phyloP scores from a whole-genome alignment of 1,140 invertebrate genomes.

The Tribolium madens region DNA sequence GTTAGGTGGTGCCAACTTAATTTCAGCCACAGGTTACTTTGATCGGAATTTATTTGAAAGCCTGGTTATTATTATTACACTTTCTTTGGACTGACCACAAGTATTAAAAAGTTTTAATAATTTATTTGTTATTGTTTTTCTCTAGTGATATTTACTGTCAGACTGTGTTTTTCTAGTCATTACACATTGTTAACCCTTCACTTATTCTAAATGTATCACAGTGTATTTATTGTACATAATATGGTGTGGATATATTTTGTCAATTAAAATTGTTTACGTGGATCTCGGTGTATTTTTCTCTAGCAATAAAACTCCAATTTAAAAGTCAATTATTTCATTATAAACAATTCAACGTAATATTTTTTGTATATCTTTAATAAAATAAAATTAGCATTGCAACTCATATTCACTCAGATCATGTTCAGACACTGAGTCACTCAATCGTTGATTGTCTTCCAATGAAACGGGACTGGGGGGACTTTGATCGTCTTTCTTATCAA shows the following conservation, averaged over 20 bases:
- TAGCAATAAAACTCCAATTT: constrained; percentile 7
- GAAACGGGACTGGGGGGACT: not conserved
- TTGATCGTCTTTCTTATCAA: constrained; percentile 11
- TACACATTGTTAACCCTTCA: constrained; percentile 26
- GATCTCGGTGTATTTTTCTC: constrained; percentile 14
- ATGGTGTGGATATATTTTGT: constrained; percentile 31
- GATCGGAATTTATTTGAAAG: too few relatives aligned
- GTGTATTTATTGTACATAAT: constrained; percentile 35
- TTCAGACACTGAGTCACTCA: not conserved
- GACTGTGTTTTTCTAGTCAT: constrained; percentile 34
- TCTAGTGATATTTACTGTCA: constrained; percentile 3
- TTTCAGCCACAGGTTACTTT: too few relatives aligned
- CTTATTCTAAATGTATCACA: constrained; percentile 28
- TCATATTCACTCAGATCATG: not conserved
- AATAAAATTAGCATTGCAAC: constrained; percentile 14
- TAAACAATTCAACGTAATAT: not conserved
- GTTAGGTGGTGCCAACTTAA: too few relatives aligned
- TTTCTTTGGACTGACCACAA: not conserved
- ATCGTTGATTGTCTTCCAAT: not conserved
- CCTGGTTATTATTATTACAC: not conserved
- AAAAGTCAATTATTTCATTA: not conserved
- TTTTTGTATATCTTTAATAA: constrained; percentile 3
- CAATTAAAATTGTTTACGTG: constrained; percentile 38
- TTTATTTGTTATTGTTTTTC: constrained; percentile 3
- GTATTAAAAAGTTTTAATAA: constrained; percentile 19